Evolutionary conservation across 2,113 vertebrate genomes (phyloP).

Genomic region (human): GRCh38 chr15:90219501-90220000

Average conservation of each 20-base stretch:
- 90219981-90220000: background rate
- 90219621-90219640: rapidly evolving
- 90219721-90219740: background rate
- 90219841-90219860: constrained; percentile 96
- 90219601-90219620: rapidly evolving
- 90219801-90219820: constrained; percentile 98
- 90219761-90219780: background rate
- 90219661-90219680: too few species aligned
- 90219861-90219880: constrained; percentile 95
- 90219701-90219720: too few species aligned
- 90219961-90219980: background rate
- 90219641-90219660: background rate
- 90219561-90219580: background rate
- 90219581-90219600: background rate
- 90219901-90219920: too few species aligned
- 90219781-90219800: constrained; percentile 91
- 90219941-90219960: background rate
- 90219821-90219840: constrained; percentile 92
- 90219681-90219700: background rate
- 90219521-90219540: background rate
- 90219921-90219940: background rate
- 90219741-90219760: background rate
- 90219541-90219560: background rate
- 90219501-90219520: background rate
- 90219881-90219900: constrained; percentile 93